These are phyloP conservation scores for Globodera ellingtonae DNA, from an alignment of 1,140 invertebrate species.

Conservation along the genomic window DNA sequence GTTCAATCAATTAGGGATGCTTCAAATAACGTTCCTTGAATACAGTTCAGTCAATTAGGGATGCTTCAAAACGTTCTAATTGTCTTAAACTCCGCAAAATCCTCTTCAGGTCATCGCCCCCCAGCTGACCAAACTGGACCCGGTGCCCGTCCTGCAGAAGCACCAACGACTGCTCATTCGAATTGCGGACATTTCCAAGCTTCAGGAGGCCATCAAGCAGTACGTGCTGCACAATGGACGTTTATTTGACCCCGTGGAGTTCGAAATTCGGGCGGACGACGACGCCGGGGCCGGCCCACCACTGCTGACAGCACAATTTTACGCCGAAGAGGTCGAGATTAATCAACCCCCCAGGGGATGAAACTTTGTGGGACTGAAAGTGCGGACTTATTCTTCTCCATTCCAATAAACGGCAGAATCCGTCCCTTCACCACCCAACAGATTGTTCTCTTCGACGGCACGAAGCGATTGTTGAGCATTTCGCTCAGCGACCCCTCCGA, in stretches of 20 bases:
- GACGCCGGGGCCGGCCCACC: constrained; percentile 21
- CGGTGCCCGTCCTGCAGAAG: constrained; percentile 44
- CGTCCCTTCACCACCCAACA: not conserved
- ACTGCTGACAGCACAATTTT: constrained; percentile 53
- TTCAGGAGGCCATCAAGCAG: constrained; percentile 53
- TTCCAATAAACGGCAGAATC: not conserved
- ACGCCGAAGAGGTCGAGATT: constrained; percentile 46
- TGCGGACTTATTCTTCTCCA: no score
- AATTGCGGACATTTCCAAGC: constrained; percentile 45
- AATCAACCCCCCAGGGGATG: not conserved
- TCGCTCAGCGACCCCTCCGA: constrained; percentile 43
- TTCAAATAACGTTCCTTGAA: not conserved
- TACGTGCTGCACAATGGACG: constrained; percentile 54
- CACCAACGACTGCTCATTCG: constrained; percentile 34
- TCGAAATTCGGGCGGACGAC: constrained; percentile 49
- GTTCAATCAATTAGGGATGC: no score
- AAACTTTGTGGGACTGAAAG: no score
- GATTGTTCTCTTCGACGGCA: constrained; percentile 56
- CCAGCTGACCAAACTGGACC: constrained; percentile 58
- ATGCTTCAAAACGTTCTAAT: not conserved
- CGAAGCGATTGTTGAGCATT: constrained; percentile 54
- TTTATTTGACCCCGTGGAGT: constrained; percentile 59
- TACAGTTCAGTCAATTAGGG: no score
- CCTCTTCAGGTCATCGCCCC: constrained; percentile 40
- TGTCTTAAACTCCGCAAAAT: not conserved